phyloP scores from a whole-genome alignment of 2,888 invertebrate species.

The Cheiracanthium punctorium region DNA sequence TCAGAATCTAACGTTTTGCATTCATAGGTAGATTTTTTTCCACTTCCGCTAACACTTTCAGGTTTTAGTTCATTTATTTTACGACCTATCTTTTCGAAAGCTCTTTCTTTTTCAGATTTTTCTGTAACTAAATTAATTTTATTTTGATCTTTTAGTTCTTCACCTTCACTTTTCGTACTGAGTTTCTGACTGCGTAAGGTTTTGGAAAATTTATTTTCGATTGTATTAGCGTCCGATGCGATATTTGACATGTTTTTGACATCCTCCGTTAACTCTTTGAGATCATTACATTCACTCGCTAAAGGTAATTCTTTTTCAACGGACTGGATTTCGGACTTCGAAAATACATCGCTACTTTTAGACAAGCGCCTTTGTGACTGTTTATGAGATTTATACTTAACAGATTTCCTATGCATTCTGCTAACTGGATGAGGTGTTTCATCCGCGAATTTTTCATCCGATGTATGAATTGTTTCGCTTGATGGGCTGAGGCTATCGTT shows the following conservation, averaged over 20 bases:
- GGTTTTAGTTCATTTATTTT: not conserved
- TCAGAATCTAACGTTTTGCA: too few relatives aligned
- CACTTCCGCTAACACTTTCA: not conserved
- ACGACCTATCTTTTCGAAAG: not conserved
- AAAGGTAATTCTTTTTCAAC: not conserved
- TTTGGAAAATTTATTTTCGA: too few relatives aligned
- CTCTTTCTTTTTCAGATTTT: not conserved
- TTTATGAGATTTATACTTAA: constrained; percentile 47
- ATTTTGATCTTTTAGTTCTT: too few relatives aligned
- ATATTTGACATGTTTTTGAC: too few relatives aligned
- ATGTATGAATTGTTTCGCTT: not conserved
- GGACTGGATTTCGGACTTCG: too few relatives aligned
- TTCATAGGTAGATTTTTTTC: too few relatives aligned
- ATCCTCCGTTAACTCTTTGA: too few relatives aligned
- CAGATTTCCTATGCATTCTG: constrained; percentile 58
- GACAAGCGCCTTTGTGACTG: not conserved
- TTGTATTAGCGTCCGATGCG: too few relatives aligned
- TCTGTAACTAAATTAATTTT: too few relatives aligned
- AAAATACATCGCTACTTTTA: not conserved
- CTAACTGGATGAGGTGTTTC: constrained; percentile 17
- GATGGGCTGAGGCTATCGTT: not conserved
- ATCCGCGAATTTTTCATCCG: not conserved
- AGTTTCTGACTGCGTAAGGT: too few relatives aligned
- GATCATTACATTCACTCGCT: too few relatives aligned
- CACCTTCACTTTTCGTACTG: too few relatives aligned